Evolutionary conservation across 2,113 vertebrate species (phyloP).

Genomic region (Dendropsophus ebraccatus): DNA sequence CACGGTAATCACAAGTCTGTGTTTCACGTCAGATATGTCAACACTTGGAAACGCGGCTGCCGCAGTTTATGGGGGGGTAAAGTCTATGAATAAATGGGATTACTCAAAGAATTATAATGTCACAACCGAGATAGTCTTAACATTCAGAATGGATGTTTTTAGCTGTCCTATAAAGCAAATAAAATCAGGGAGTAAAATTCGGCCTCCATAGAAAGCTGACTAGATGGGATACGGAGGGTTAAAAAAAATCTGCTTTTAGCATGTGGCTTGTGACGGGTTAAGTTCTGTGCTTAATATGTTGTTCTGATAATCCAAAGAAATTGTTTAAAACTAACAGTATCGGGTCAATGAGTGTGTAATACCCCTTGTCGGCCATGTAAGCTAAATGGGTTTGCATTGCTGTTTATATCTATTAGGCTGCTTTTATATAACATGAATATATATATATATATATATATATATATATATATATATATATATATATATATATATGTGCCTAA

Average conservation of each 20-base stretch:
- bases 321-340: not conserved
- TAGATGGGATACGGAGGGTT: not conserved
- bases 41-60: not conserved
- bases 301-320: not conserved
- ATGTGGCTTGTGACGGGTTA: not conserved
- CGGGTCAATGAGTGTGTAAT: not conserved
- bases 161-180: not conserved
- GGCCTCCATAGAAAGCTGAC: not conserved
- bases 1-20: slow-evolving; percentile 14
- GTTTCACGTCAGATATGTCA: slow-evolving; percentile 22
- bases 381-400: not conserved
- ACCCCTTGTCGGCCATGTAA: not conserved
- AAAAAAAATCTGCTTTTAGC: not conserved
- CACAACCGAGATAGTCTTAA: not conserved
- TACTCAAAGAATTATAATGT: not conserved
- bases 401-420: not conserved
- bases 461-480: too few species aligned
- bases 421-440: too few species aligned
- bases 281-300: not conserved
- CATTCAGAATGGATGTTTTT: not conserved
- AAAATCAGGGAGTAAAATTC: not conserved
- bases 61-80: not conserved
- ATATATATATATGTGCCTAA: too few species aligned
- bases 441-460: too few species aligned
- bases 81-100: not conserved